These are phyloP conservation scores for Clepsis dumicolana DNA, from an alignment of 2,888 invertebrate genomes.

Conservation along the genomic window DNA sequence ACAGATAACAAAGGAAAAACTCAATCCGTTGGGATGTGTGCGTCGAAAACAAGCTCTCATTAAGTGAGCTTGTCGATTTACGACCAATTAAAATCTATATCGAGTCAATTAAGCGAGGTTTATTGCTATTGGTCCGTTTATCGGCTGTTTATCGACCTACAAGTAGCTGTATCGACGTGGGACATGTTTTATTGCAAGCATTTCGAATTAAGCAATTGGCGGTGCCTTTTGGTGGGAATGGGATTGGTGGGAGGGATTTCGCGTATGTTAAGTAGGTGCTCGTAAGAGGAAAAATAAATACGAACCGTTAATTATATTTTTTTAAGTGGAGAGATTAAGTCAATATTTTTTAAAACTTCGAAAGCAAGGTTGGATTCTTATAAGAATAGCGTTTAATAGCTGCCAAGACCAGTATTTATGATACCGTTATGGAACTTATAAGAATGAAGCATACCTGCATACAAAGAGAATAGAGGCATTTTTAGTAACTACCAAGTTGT, in stretches of 20 bases:
- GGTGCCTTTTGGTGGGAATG: constrained; percentile 3
- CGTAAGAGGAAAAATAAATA: background rate
- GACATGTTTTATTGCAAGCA: constrained; percentile 19
- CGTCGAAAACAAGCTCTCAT: constrained; percentile 60
- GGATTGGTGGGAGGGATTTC: background rate
- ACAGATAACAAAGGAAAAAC: constrained; percentile 50
- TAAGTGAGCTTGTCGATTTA: constrained; percentile 70
- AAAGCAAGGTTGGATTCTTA: no score
- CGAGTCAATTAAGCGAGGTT: constrained; percentile 78
- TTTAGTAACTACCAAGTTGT: no score
- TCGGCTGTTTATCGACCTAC: constrained; percentile 52
- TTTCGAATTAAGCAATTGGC: constrained; percentile 38
- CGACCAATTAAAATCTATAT: constrained; percentile 82
- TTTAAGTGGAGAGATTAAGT: no score
- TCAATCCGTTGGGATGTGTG: constrained; percentile 63
- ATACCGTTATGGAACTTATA: no score
- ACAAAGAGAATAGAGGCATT: no score
- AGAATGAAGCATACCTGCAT: no score
- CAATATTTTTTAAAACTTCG: no score
- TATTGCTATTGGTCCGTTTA: constrained; percentile 74
- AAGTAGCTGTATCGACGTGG: constrained; percentile 13
- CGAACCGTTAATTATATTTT: no score
- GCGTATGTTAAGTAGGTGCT: background rate
- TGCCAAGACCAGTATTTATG: no score
- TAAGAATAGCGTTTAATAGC: no score